Percentiles rank a stretch among this genome's conserved stretches.
Conservation (phyloP, 2,888 invertebrate genomes). For the Drosophila hamatofila region DNA sequence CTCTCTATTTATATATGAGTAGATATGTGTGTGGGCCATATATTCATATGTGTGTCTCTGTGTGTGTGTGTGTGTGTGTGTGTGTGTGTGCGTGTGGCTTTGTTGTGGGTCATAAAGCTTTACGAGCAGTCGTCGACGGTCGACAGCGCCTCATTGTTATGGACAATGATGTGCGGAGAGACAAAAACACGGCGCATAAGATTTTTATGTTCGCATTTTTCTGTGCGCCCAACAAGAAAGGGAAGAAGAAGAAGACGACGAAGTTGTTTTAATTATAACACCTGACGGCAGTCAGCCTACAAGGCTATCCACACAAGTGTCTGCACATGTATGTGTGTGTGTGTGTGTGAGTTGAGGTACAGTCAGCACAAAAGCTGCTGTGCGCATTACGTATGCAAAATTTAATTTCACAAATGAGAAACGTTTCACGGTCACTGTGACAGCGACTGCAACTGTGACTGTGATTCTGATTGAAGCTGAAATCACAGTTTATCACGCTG, state of each 20-base stretch:
- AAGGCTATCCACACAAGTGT: slow-evolving; percentile 3
- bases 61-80: background rate
- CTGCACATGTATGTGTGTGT: background rate
- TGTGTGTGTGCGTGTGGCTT: slow-evolving; percentile 10
- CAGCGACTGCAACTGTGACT: slow-evolving; percentile 14
- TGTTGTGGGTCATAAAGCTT: slow-evolving; percentile 58
- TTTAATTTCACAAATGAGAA: slow-evolving; percentile 74
- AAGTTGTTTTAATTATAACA: slow-evolving; percentile 69
- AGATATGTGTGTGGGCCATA: background rate
- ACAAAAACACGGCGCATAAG: slow-evolving; percentile 39
- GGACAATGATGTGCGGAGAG: slow-evolving; percentile 63
- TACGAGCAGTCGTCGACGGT: slow-evolving; percentile 48
- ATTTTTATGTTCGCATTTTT: slow-evolving; percentile 54
- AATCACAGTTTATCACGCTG: slow-evolving; percentile 32
- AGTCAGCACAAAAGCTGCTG: slow-evolving; percentile 37
- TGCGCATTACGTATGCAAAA: slow-evolving; percentile 68
- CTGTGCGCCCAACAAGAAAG: slow-evolving; percentile 10
- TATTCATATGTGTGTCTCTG: background rate
- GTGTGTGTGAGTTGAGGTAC: slow-evolving; percentile 33
- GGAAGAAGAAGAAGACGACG: slow-evolving; percentile 21
- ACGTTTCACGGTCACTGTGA: slow-evolving; percentile 22
- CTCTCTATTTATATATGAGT: background rate
- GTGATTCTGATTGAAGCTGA: slow-evolving; percentile 31
- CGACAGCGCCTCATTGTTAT: slow-evolving; percentile 60
- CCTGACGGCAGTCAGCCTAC: slow-evolving; percentile 35